phyloP scores from a whole-genome alignment of 2,888 invertebrate species.

The Harpalus rufipes region DNA sequence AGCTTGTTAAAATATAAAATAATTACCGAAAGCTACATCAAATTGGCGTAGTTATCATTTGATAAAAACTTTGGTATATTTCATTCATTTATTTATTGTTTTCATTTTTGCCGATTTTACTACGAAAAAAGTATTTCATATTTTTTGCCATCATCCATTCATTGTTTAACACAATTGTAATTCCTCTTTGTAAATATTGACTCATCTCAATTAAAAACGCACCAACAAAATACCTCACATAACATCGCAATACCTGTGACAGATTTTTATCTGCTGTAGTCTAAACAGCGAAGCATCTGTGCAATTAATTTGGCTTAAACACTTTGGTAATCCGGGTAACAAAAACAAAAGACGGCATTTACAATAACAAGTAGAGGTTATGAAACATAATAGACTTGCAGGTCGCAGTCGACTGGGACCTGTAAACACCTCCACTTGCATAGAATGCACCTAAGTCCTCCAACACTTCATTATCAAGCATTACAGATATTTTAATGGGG shows the following conservation, averaged over 20 bases:
- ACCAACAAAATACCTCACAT: background rate
- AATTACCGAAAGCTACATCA: too few relatives aligned
- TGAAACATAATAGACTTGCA: slow-evolving; percentile 45
- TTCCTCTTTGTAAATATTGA: slow-evolving; percentile 17
- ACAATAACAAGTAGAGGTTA: slow-evolving; percentile 52
- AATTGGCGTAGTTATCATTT: too few relatives aligned
- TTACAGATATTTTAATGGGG: slow-evolving; percentile 40
- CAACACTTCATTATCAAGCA: slow-evolving; percentile 35
- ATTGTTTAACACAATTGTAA: slow-evolving; percentile 20
- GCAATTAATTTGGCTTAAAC: slow-evolving; percentile 58
- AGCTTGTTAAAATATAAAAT: too few relatives aligned
- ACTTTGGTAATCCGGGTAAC: slow-evolving; percentile 40
- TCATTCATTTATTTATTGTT: background rate
- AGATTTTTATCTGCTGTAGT: slow-evolving; percentile 15
- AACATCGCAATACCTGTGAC: slow-evolving; percentile 13
- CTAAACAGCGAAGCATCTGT: slow-evolving; percentile 26
- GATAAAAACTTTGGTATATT: too few relatives aligned
- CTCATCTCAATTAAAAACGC: slow-evolving; percentile 21
- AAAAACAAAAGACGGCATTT: slow-evolving; percentile 56
- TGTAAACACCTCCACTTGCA: slow-evolving; percentile 48
- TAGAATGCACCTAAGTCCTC: slow-evolving; percentile 29
- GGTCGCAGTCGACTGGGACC: background rate
- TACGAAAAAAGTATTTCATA: background rate
- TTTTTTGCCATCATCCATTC: background rate
- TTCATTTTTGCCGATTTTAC: background rate